A percentile compares a stretch with the other conserved stretches of the same genome.
These are phyloP conservation scores for Harpagifer antarcticus DNA, from an alignment of 2,797 vertebrate species.

Conservation along the genomic window DNA sequence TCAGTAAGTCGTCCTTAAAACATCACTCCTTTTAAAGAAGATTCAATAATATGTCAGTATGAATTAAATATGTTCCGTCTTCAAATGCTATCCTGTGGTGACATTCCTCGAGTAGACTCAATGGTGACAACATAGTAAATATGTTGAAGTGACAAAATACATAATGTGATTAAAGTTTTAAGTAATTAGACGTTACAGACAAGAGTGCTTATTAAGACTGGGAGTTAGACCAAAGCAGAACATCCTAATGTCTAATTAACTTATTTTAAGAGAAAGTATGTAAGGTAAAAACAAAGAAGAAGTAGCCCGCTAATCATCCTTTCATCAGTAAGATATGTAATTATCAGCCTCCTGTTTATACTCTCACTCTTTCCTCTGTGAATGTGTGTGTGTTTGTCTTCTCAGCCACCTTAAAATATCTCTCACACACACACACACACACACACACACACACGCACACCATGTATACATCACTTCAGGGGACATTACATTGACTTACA, in stretches of 20 bases:
- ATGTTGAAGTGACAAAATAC: not conserved
- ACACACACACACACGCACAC: not conserved
- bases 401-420: slow-evolving; percentile 47
- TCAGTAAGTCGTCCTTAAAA: not conserved
- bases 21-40: not conserved
- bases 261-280: slow-evolving; percentile 25
- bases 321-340: slow-evolving; percentile 59
- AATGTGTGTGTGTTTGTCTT: slow-evolving; percentile 65
- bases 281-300: slow-evolving; percentile 28
- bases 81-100: not conserved
- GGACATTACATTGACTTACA: too few relatives aligned
- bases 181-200: slow-evolving; percentile 19
- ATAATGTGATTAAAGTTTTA: slow-evolving; percentile 7
- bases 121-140: not conserved
- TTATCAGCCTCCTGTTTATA: slow-evolving; percentile 64
- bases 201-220: slow-evolving; percentile 3
- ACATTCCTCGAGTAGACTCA: not conserved
- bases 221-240: slow-evolving; percentile 20
- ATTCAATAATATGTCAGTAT: not conserved
- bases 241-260: slow-evolving; percentile 10
- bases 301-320: slow-evolving; percentile 2
- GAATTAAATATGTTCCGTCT: not conserved
- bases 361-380: slow-evolving; percentile 52
- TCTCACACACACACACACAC: slow-evolving; percentile 15
- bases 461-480: too few relatives aligned